Evolutionary conservation across 2,113 vertebrate genomes (phyloP), one percentile per base, ranked within the genome.

Genomic region (Prunella himalayana): DNA sequence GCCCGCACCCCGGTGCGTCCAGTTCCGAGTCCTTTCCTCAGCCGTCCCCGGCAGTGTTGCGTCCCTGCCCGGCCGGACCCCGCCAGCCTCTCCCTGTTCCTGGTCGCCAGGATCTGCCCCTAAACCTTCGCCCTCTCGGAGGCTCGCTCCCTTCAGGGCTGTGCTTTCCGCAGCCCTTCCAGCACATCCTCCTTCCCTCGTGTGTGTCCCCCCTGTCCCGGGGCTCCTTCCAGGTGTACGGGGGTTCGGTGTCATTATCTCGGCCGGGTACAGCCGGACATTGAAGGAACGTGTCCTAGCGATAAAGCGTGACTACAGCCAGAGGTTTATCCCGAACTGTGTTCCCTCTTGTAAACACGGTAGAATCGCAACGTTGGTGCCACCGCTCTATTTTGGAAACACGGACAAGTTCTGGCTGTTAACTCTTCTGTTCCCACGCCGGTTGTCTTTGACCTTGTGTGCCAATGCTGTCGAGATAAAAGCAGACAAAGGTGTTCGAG

Each of bases 361-460:
- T 54, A 37, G 88, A 72, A 86, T 19, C 75, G 72, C 54, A 51
- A 4, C 19, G 50, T 53, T 22, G 75, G 35, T 73, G 82, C 75
- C 81, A 31, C 75, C 13, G 42, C 66, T 72, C 63, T 94, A 53
- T 93, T 94, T 88, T 94, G 93, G 93, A 93, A 96, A 93, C 79
- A 90, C 8, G 3, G 51, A 9, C 22, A 12, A 73, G 76, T 93
- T 86, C 9, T 73, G 20, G 44, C 47, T 78, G 22, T 93, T 95
- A 94, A 88, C 82, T 12, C 51, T 68, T 15, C 47, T 1, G 30
- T 49, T 78, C 47, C 82, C 88, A 27, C 12, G 7, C 5, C 11
- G 35, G 10, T 35, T 69, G 21, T 6, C 37, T 60, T 51, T 96
- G 95, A 90, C 86, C 88, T 95, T 94, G 76, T 37, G 28, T 84